Evolutionary conservation across 2,797 vertebrate species (phyloP), one percentile per base, ranked within the genome.

Genomic region (Epinephelus awoara): DNA sequence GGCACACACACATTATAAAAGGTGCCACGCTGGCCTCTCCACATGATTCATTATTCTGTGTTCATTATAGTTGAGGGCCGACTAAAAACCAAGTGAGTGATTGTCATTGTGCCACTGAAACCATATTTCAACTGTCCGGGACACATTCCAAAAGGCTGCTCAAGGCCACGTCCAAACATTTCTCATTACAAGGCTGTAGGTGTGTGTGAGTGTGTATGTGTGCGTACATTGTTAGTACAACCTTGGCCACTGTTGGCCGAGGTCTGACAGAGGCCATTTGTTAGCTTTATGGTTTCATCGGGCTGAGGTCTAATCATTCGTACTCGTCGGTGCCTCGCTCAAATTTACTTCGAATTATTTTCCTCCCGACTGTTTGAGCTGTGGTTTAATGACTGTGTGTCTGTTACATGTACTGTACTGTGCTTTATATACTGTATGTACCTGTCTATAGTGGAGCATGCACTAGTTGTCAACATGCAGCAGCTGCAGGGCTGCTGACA

Each of bases 251-350:
- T 67, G 68, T 57, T 66, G 85, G 74, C 81, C 71, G 10, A 34
- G 47, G 49, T 67, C 67, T 88, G 93, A 89, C 91, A 89, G 78
- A 44, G 57, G 84, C 88, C 61, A 27, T 92, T 91, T 86, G 75
- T 92, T 80, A 90, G 80, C 65, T 93, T 93, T 89, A 93, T 61
- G 89, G 82, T 89, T 91, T 91, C 85, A 91, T 87, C 56, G 49
- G 50, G 44, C 3, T 25, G 72, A 83, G 73, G 21, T 75, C 18
- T 82, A 73, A 89, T 93, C 77, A 89, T 91, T 89, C 66, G 67
- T 67, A 64, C 81, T 69, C 54, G 65, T 75, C 81, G 47, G 64
- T 4, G 69, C 71, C 66, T 78, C 63, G 6, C 55, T 84, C 80
- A 87, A 49, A 82, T 88, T 80, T 70, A 86, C 63, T 73, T 70